These are phyloP conservation scores for Acleris cristana DNA, from an alignment of 2,888 invertebrate genomes.

Conservation along the genomic window DNA sequence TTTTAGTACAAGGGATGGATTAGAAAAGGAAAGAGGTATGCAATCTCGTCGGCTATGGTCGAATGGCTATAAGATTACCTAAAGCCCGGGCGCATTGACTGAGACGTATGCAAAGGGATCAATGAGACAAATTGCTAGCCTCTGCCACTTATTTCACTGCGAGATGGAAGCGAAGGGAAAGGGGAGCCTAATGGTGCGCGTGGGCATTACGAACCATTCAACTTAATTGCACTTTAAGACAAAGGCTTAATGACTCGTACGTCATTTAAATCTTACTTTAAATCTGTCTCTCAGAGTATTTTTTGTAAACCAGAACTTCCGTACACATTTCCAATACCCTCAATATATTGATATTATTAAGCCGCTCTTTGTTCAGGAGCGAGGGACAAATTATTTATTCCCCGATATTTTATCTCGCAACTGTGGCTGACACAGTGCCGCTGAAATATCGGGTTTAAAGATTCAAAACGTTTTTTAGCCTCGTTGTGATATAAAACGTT, in stretches of 20 bases:
- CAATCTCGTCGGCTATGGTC: constrained; percentile 30
- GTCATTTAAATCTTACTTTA: constrained; percentile 6
- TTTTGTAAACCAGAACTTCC: constrained; percentile 19
- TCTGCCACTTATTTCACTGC: constrained; percentile 71
- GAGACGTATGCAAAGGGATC: constrained; percentile 79
- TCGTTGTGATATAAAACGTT: constrained; percentile 1
- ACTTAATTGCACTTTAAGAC: constrained; percentile 59
- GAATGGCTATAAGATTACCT: constrained; percentile 32
- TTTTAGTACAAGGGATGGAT: neutral
- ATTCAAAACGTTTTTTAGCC: constrained; percentile 23
- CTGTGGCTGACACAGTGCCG: constrained; percentile 36
- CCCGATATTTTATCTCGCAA: constrained; percentile 38
- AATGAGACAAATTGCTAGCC: constrained; percentile 76
- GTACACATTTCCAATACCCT: constrained; percentile 15
- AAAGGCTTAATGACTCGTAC: constrained; percentile 45
- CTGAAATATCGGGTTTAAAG: constrained; percentile 35
- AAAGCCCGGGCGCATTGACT: constrained; percentile 63
- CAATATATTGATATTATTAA: constrained; percentile 35
- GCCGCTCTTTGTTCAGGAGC: constrained; percentile 34
- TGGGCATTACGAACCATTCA: constrained; percentile 63
- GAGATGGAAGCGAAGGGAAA: constrained; percentile 51
- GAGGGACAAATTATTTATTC: constrained; percentile 36
- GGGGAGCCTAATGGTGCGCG: constrained; percentile 65
- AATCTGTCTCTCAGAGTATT: neutral
- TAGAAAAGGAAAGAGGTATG: constrained; percentile 13